These are phyloP conservation scores for Drosophila villosipedis DNA, from an alignment of 2,888 invertebrate species.

Conservation along the genomic window DNA sequence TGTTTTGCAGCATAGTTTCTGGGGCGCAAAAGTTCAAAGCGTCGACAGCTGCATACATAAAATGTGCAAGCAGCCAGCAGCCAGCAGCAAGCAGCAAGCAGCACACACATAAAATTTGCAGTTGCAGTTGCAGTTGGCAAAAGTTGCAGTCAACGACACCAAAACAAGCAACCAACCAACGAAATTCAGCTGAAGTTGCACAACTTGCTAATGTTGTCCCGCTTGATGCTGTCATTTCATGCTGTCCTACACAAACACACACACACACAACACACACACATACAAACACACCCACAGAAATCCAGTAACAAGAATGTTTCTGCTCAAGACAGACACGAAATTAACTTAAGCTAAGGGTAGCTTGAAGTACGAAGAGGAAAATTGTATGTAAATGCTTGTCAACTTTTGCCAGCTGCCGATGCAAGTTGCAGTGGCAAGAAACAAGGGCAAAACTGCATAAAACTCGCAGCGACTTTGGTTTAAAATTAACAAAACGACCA, in stretches of 20 bases:
- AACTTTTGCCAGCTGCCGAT: constrained; percentile 60
- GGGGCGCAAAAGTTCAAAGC: constrained; percentile 59
- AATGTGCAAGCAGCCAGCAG: constrained; percentile 22
- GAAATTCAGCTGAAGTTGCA: constrained; percentile 35
- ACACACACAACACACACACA: constrained; percentile 8
- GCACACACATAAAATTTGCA: constrained; percentile 9
- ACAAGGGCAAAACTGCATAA: constrained; percentile 10
- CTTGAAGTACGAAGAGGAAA: constrained; percentile 28
- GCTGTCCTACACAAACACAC: constrained; percentile 14
- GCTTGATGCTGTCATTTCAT: constrained; percentile 22
- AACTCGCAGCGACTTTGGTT: constrained; percentile 49
- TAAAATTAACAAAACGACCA: constrained; percentile 66
- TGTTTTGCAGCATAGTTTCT: constrained; percentile 58
- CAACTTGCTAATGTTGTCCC: constrained; percentile 26
- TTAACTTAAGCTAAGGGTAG: constrained; percentile 75
- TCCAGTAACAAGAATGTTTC: constrained; percentile 40
- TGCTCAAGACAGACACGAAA: constrained; percentile 71
- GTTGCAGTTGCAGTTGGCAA: constrained; percentile 27
- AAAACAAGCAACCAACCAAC: constrained; percentile 11
- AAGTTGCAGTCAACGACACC: constrained; percentile 54
- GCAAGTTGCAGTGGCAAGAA: constrained; percentile 28
- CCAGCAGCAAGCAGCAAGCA: constrained; percentile 1
- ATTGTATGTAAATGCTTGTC: constrained; percentile 58
- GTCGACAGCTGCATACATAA: constrained; percentile 60
- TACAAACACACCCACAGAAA: constrained; percentile 14